phyloP scores from a whole-genome alignment of 2,888 invertebrate genomes.

The Escarpia spicata region DNA sequence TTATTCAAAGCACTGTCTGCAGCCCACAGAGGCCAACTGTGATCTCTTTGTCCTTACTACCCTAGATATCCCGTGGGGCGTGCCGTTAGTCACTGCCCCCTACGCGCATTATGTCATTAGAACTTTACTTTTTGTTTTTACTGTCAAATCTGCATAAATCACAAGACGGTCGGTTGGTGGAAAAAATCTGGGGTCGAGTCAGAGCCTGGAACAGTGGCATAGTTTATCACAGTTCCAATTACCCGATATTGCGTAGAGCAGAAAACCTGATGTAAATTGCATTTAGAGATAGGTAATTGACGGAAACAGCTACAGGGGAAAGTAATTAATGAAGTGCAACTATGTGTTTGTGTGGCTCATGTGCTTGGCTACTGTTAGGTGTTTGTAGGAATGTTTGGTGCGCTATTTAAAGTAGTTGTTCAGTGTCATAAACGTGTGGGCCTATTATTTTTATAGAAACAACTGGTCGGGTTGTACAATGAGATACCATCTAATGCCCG shows the following conservation, averaged over 20 bases:
- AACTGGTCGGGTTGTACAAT: background rate
- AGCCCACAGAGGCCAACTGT: background rate
- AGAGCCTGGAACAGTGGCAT: background rate
- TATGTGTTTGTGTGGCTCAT: background rate
- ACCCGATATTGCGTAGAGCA: background rate
- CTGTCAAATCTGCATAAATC: background rate
- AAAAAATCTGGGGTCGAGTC: background rate
- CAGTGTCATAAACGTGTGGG: background rate
- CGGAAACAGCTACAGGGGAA: background rate
- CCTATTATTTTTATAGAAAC: background rate
- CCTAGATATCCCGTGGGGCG: background rate
- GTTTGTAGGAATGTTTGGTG: background rate
- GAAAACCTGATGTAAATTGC: background rate
- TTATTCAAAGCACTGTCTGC: background rate
- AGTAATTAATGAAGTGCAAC: slow-evolving; percentile 9
- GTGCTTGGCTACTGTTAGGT: too few relatives aligned
- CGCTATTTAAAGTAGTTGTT: background rate
- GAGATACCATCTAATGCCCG: too few relatives aligned
- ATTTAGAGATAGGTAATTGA: too few relatives aligned
- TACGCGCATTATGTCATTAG: background rate
- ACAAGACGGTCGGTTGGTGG: background rate
- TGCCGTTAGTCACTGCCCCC: background rate
- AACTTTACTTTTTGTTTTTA: background rate
- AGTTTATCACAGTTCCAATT: background rate
- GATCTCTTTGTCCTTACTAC: background rate